A percentile compares a stretch with the other conserved stretches of the same genome.
These are phyloP conservation scores for Dugesia japonica DNA, from an alignment of 2,888 invertebrate species.

Conservation along the genomic window DNA sequence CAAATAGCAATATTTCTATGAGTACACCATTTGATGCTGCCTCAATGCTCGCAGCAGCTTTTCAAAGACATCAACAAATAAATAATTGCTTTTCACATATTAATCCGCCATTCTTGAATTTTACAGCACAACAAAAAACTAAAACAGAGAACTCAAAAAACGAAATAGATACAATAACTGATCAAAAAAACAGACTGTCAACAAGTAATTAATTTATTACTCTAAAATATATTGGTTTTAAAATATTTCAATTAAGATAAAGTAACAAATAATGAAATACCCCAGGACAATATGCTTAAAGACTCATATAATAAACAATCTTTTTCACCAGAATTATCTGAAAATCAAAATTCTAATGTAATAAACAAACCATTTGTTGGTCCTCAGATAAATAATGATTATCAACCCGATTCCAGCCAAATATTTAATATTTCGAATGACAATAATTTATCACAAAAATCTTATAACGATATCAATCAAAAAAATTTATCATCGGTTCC, in stretches of 20 bases:
- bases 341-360: neutral
- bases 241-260: neutral
- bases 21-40: neutral
- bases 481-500: neutral
- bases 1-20: neutral
- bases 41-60: neutral
- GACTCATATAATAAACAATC: neutral
- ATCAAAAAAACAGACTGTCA: neutral
- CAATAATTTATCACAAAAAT: neutral
- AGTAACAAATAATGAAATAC: neutral
- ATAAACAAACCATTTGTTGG: neutral
- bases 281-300: neutral
- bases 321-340: neutral
- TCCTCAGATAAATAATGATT: neutral
- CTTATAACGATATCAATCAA: neutral
- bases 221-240: neutral
- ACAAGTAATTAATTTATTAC: neutral
- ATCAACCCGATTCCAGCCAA: neutral
- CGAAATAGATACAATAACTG: neutral
- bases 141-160: neutral
- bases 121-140: neutral
- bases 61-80: constrained; percentile 13
- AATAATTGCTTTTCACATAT: neutral
- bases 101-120: neutral
- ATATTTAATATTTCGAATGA: neutral